Percentiles rank a stretch among this genome's conserved stretches.
Conservation (phyloP, 2,888 invertebrate genomes). For the Cecidostiba fungosa region DNA sequence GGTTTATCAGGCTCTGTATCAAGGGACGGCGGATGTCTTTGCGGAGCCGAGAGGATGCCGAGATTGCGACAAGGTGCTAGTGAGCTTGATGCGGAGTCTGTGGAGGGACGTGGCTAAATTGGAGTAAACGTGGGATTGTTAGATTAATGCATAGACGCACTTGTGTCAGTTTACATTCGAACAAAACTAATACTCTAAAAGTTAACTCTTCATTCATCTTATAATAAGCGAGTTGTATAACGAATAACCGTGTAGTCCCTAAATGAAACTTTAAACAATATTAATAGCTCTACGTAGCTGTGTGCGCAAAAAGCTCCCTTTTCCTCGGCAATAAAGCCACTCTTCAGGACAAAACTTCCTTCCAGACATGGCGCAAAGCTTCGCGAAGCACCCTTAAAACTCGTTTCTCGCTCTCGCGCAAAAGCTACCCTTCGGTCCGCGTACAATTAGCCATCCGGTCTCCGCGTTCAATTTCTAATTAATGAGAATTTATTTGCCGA, state of each 20-base stretch:
- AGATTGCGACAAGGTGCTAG: too few species aligned
- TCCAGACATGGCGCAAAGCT: neutral
- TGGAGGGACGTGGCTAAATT: too few species aligned
- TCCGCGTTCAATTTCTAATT: slow-evolving; percentile 47
- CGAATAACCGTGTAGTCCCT: neutral
- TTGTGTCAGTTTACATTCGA: neutral
- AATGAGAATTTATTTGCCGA: slow-evolving; percentile 55
- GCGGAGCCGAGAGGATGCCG: neutral
- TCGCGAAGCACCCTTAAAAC: slow-evolving; percentile 39
- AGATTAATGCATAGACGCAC: too few species aligned
- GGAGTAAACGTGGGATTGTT: too few species aligned
- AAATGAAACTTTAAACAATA: neutral
- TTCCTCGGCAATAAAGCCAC: slow-evolving; percentile 19
- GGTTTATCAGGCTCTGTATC: neutral
- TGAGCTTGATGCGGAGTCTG: too few species aligned
- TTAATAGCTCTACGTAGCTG: neutral
- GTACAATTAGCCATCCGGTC: slow-evolving; percentile 41
- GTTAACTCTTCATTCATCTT: neutral
- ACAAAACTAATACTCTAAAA: neutral
- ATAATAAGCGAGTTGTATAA: neutral
- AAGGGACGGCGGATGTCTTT: slow-evolving; percentile 7
- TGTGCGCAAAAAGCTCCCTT: slow-evolving; percentile 6
- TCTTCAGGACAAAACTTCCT: neutral
- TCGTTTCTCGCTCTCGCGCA: neutral
- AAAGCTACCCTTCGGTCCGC: neutral